Evolutionary conservation across 2,888 invertebrate species (phyloP).

Genomic region (Drosophila formosana): DNA sequence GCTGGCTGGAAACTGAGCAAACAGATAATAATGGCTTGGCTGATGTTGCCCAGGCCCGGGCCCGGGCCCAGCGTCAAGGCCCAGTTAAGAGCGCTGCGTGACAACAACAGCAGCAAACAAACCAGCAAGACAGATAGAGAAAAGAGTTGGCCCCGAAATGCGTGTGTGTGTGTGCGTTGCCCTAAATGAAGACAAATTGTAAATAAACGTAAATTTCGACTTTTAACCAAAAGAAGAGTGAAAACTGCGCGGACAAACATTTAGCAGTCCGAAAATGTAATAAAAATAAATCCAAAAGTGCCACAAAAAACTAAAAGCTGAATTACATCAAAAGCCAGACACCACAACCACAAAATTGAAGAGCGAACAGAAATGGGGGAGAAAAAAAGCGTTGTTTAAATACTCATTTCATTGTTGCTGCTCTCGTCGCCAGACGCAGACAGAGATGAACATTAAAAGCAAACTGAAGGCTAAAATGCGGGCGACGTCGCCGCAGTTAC

Average conservation of each 20-base stretch:
- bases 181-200: constrained; percentile 78
- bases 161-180: constrained; percentile 48
- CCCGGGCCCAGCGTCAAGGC: constrained; percentile 66
- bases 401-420: constrained; percentile 18
- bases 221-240: constrained; percentile 50
- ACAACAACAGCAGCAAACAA: constrained; percentile 33
- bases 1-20: constrained; percentile 20
- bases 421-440: background rate
- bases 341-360: constrained; percentile 15
- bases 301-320: constrained; percentile 37
- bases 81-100: constrained; percentile 70
- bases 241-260: constrained; percentile 72
- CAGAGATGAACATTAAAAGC: constrained; percentile 51
- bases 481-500: constrained; percentile 53
- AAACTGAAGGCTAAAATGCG: constrained; percentile 36
- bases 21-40: constrained; percentile 12
- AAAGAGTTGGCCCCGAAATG: constrained; percentile 63
- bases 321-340: constrained; percentile 68
- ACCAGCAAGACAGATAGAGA: constrained; percentile 6
- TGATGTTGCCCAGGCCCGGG: background rate
- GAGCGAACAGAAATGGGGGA: constrained; percentile 10
- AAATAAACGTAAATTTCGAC: constrained; percentile 74
- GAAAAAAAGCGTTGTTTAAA: constrained; percentile 15
- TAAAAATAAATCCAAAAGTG: constrained; percentile 49
- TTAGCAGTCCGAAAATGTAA: constrained; percentile 40